Conservation (phyloP, 2,113 vertebrate genomes). For the Aramus guarauna region DNA sequence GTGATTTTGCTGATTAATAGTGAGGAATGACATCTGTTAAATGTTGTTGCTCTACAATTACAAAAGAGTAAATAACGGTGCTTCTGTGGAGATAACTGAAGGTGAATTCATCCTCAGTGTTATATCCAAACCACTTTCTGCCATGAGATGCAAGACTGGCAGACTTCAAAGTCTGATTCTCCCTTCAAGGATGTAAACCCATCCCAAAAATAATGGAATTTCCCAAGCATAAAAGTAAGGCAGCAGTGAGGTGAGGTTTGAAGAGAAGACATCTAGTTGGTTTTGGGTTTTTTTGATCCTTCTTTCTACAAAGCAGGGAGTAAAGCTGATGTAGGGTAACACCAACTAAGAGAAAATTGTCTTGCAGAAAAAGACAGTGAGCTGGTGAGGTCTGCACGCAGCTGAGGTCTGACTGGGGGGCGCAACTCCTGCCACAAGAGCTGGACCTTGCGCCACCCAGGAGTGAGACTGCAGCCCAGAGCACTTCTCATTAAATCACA, state of each 20-base stretch:
- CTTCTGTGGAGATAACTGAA: background rate
- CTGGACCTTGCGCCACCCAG: fast-evolving
- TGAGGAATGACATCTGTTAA: background rate
- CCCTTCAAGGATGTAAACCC: background rate
- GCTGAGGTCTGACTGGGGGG: background rate
- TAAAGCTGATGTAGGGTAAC: background rate
- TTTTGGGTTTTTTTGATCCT: background rate
- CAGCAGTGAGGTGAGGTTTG: background rate
- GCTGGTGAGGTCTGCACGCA: background rate
- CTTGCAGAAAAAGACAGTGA: background rate
- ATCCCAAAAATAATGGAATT: background rate
- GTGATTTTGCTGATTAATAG: background rate
- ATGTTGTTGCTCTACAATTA: background rate
- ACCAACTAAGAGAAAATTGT: background rate
- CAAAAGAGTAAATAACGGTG: background rate
- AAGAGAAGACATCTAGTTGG: background rate
- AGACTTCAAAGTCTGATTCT: background rate
- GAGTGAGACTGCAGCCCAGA: background rate
- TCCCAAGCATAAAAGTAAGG: background rate
- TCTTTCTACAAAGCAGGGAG: background rate
- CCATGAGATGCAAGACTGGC: background rate
- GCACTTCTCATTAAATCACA: background rate
- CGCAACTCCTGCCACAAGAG: background rate
- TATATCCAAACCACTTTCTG: background rate
- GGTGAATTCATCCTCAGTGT: background rate